Evolutionary conservation across 2,113 vertebrate genomes (phyloP).

Genomic region (Machaerirhynchus nigripectus): DNA sequence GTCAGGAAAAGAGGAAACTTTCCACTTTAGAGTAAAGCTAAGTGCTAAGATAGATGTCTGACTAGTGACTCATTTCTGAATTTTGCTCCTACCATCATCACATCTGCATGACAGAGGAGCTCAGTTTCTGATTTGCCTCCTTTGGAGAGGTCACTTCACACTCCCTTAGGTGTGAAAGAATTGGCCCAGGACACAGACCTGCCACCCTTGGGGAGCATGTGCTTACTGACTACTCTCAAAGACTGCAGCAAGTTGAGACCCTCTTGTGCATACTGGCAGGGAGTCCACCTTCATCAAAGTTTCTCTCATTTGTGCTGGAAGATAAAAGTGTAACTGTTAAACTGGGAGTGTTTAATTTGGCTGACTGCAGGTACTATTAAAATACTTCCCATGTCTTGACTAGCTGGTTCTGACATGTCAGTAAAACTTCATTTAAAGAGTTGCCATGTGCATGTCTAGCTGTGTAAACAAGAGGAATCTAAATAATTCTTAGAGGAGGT

Average conservation of each 20-base stretch:
- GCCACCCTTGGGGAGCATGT: fast-evolving
- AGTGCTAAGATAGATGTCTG: neutral
- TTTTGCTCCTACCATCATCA: neutral
- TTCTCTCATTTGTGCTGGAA: neutral
- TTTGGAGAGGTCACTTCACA: neutral
- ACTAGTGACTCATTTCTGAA: neutral
- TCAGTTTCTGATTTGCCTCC: neutral
- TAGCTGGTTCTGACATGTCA: neutral
- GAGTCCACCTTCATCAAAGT: neutral
- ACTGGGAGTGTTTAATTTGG: neutral
- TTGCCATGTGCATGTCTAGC: neutral
- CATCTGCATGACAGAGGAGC: neutral
- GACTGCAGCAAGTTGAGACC: neutral
- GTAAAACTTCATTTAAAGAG: neutral
- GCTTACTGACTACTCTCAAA: neutral
- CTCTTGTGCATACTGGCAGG: neutral
- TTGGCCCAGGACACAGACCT: neutral
- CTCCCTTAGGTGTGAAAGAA: neutral
- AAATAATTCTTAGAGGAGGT: neutral
- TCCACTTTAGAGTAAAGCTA: neutral
- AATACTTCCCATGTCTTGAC: neutral
- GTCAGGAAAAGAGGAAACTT: neutral
- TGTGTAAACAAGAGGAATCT: neutral
- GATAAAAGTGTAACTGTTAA: neutral
- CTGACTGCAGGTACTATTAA: neutral